Conservation (phyloP, 2,797 vertebrate species). For the Poliocrania exsul region DNA sequence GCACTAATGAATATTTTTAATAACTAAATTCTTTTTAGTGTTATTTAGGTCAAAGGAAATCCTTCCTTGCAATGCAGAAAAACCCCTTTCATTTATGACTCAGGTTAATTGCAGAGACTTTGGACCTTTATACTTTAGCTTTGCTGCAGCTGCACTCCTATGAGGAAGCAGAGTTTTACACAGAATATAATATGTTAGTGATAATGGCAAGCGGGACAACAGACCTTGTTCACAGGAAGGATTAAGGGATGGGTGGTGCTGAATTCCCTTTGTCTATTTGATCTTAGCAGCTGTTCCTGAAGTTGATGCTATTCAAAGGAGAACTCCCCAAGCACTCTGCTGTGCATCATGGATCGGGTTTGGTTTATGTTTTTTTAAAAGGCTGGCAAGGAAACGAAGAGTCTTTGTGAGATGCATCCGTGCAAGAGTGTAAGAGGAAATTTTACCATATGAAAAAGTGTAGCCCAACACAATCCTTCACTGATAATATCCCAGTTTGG, state of each 20-base stretch:
- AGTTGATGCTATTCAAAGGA: conserved; percentile 61
- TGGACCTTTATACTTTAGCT: background rate
- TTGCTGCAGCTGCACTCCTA: background rate
- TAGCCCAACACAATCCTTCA: background rate
- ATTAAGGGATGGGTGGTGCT: conserved; percentile 36
- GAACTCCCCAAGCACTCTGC: conserved; percentile 53
- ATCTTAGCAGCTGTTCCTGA: conserved; percentile 77
- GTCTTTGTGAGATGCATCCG: background rate
- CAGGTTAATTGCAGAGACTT: background rate
- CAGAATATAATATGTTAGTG: background rate
- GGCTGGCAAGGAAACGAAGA: background rate
- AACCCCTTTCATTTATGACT: background rate
- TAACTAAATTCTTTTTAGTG: background rate
- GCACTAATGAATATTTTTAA: background rate
- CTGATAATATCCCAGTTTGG: background rate
- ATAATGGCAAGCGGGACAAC: background rate
- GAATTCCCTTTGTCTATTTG: conserved; percentile 67
- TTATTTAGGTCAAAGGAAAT: background rate
- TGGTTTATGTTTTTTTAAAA: background rate
- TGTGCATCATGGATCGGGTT: background rate
- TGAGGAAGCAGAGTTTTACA: background rate
- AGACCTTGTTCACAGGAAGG: background rate
- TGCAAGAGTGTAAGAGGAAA: background rate
- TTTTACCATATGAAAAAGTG: background rate
- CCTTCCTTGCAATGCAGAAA: accelerated